Base-by-base conservation (phyloP, 2,113 vertebrate species). In the Phocoena phocoena region DNA sequence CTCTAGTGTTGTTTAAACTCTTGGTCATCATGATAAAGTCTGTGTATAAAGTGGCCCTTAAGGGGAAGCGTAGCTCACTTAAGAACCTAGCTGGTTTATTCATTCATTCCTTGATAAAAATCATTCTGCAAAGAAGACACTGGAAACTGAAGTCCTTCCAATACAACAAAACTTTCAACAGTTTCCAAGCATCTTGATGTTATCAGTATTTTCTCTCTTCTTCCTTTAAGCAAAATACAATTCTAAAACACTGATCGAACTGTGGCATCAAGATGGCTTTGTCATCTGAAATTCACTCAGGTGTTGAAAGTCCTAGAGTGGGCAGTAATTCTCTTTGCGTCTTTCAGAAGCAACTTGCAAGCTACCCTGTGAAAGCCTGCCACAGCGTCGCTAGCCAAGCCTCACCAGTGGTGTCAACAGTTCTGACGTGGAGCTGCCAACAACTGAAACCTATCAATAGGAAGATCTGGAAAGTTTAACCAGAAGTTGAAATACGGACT, bases 321-420 rank as follows among this genome's bases (percentile, higher is more conserved):
- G 63, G 25, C 1, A 94, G 31, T 50, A 47, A 95, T 85, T 95
- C 53, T 90, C 74, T 93, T 21, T 53, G 44, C n/a, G 71, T 31
- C 77, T 91, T 86, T 28, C 86, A 67, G 90, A 93, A 97, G 77
- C 89, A 67, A 67, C 55, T 14, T 50, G 86, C n/a, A 76, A 67
- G 68, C 28, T 23, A 65, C 28, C 21, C 60, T 23, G 67, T 8
- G 47, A 76, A 33, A 1, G 88, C 82, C 23, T 0, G 3, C 33
- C 1, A 4, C 13, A 12, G 50, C 31, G n/a, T 50, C n/a, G 5
- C 60, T 55, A 50, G 17, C 18, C 71, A 71, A 25, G 55, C 68
- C 82, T 50, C 12, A 31, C 15, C 33, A 21, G 36, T 33, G n/a
- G 44, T 38, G 33, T 67, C 62, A 47, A 44, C 21, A 10, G 53